These are phyloP conservation scores for Papilio polyxenes DNA, from an alignment of 1,140 invertebrate genomes.

Conservation along the genomic window DNA sequence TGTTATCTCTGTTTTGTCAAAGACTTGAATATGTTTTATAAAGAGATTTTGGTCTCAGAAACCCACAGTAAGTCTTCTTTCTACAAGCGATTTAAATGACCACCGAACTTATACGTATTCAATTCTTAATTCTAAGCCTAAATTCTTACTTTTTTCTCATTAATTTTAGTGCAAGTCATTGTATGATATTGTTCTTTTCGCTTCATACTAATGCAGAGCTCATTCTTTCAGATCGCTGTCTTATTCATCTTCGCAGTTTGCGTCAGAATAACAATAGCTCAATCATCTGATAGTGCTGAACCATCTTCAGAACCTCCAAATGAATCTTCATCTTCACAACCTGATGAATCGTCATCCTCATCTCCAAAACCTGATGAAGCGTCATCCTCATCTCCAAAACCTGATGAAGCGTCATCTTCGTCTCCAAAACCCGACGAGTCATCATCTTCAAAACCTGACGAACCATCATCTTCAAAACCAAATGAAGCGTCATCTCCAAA, in stretches of 20 bases:
- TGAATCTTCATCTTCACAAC: neutral
- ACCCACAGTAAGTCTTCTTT: too few relatives aligned
- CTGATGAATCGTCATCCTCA: neutral
- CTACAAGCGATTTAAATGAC: too few relatives aligned
- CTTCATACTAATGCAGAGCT: neutral
- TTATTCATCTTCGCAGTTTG: neutral
- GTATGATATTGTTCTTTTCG: neutral
- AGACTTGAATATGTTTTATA: too few relatives aligned
- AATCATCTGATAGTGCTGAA: neutral
- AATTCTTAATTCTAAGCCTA: neutral
- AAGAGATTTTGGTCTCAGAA: too few relatives aligned
- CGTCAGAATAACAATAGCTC: neutral
- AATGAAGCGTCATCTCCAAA: neutral
- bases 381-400: neutral
- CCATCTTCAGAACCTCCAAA: neutral
- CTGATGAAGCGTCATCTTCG: neutral
- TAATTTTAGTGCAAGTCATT: neutral
- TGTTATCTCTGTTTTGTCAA: too few relatives aligned
- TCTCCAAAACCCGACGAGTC: neutral
- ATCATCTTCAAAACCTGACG: neutral
- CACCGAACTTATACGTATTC: too few relatives aligned
- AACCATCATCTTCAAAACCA: neutral
- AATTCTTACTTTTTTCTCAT: too few relatives aligned
- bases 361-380: neutral
- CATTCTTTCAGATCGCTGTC: neutral